These are phyloP conservation scores for Parnassius apollo DNA, from an alignment of 2,888 invertebrate species.

Conservation along the genomic window DNA sequence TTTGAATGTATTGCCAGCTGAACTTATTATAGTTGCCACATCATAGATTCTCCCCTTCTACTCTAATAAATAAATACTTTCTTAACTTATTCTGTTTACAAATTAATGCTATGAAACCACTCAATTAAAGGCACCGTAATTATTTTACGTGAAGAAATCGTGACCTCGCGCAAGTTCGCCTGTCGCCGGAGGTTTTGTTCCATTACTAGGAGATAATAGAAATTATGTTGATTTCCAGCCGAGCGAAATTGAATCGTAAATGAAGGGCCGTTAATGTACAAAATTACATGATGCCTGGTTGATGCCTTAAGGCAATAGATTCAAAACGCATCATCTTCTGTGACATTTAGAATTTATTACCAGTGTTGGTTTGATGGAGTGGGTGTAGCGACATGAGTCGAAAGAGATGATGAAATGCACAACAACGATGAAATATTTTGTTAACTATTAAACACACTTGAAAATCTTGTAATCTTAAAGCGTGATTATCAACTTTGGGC, in stretches of 20 bases:
- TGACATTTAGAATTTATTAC: slow-evolving; percentile 74
- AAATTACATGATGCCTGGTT: slow-evolving; percentile 29
- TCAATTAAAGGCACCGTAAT: slow-evolving; percentile 56
- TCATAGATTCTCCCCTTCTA: too few species aligned
- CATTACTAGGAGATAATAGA: slow-evolving; percentile 23
- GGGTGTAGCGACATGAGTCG: slow-evolving; percentile 47
- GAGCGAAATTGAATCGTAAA: slow-evolving; percentile 37
- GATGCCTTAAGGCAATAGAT: slow-evolving; percentile 58
- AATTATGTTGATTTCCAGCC: slow-evolving; percentile 12
- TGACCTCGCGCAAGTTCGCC: slow-evolving; percentile 38
- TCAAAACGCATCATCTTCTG: slow-evolving; percentile 69
- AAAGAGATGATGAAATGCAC: slow-evolving; percentile 44
- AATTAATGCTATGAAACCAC: slow-evolving; percentile 40
- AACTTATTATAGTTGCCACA: too few species aligned
- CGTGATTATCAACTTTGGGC: too few species aligned
- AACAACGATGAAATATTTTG: slow-evolving; percentile 16
- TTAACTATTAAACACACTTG: neutral
- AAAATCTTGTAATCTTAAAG: too few species aligned
- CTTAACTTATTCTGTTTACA: slow-evolving; percentile 35
- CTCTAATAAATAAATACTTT: slow-evolving; percentile 32
- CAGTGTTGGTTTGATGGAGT: slow-evolving; percentile 62
- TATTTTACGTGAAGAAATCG: slow-evolving; percentile 44
- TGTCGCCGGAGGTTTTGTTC: slow-evolving; percentile 45
- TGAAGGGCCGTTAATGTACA: slow-evolving; percentile 29
- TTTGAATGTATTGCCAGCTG: too few species aligned